Evolutionary conservation across 2,888 invertebrate genomes (phyloP), one percentile per base, ranked within the genome.

Genomic region (Trilocha varians): DNA sequence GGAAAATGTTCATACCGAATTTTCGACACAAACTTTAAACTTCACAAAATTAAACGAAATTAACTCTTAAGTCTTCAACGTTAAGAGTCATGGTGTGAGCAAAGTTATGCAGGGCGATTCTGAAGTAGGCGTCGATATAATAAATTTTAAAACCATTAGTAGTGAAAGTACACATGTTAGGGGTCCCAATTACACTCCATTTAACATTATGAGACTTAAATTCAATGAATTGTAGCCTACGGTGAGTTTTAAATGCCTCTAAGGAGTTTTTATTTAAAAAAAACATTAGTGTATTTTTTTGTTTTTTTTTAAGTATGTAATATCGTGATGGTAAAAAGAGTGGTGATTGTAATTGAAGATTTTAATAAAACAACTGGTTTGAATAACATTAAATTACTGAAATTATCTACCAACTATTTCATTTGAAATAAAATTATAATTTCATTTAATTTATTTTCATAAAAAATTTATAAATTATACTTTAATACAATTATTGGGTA

Each of bases 101-200:
- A 32, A 25, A 45, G 44, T 44, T 16, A 41, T 35, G 18, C 13
- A 25, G 18, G 36, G 38, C 44, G 42, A 17, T 46, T 45, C 44
- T 49, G 69, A 74, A 79, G 78, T 80, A 73, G 83, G 80, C 72
- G 75, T 56, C 59, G 57, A 65, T 65, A 68, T 64, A 75, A 85
- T 85, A 85, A 84, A 85, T 85, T 84, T 80, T 78, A 80, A 83
- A 82, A 79, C 83, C 84, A 84, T 85, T 85, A 84, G 83, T 62
- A 70, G 67, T 59, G 63, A 65, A 60, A 70, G 70, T 82, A 79
- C 85, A 85, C 83, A 83, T 85, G 84, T 77, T 82, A 67, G 59
- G 70, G 72, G 63, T 70, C 70, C 61, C 59, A 54, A 56, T 57
- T 50, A 62, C 83, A 77, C 72, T 79, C 78, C 84, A 85, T 85